Percentiles rank a stretch among this genome's conserved stretches.
phyloP scores from a whole-genome alignment of 2,797 vertebrate species.

The Onychomys arenicola region DNA sequence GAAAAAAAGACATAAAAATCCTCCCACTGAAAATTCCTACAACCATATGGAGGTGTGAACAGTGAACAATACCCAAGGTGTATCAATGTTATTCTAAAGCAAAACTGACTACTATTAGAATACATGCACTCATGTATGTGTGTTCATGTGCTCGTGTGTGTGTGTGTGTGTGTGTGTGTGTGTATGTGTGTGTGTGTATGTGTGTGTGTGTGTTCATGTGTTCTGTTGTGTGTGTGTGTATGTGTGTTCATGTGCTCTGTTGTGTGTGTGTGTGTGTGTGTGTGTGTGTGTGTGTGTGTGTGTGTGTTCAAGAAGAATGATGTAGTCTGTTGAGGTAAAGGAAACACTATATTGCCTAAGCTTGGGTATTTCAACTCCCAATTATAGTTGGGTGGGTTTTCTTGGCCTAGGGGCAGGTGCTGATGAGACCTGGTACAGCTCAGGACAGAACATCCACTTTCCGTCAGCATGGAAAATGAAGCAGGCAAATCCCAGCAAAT shows the following conservation, averaged over 20 bases:
- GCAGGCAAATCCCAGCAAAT: background rate
- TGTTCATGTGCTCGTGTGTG: background rate
- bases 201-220: background rate
- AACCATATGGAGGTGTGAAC: background rate
- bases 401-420: background rate
- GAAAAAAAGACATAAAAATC: background rate
- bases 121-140: background rate
- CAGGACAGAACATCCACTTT: background rate
- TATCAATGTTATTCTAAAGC: conserved; percentile 22
- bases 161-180: background rate
- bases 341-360: background rate
- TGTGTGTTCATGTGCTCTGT: background rate
- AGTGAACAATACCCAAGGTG: background rate
- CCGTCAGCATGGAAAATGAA: background rate
- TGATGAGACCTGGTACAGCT: background rate
- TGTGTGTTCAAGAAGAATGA: background rate
- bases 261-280: background rate
- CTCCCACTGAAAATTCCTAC: background rate
- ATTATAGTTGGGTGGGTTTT: background rate
- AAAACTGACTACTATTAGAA: background rate
- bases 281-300: background rate
- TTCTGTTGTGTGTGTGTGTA: background rate
- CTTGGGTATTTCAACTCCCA: background rate
- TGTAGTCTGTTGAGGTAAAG: background rate
- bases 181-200: background rate